These are phyloP conservation scores for Limnephilus rhombicus DNA, from an alignment of 2,888 invertebrate genomes.

Conservation along the genomic window DNA sequence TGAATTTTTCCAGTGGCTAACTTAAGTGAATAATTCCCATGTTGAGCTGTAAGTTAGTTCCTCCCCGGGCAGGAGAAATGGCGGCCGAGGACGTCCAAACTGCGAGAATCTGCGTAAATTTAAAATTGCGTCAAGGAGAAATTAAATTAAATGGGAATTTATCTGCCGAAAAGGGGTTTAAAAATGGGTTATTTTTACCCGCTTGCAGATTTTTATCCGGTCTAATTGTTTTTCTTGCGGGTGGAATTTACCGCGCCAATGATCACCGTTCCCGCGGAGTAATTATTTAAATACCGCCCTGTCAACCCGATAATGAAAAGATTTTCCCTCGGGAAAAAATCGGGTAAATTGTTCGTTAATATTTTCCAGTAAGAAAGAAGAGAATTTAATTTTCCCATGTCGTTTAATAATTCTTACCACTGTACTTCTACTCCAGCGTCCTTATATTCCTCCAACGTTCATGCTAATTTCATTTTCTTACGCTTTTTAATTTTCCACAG, in stretches of 20 bases:
- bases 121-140: conserved; percentile 59
- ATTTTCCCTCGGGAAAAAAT: conserved; percentile 57
- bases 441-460: neutral
- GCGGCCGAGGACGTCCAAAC: conserved; percentile 37
- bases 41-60: conserved; percentile 35
- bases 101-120: conserved; percentile 58
- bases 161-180: conserved; percentile 63
- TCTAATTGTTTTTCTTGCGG: conserved; percentile 66
- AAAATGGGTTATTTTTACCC: conserved; percentile 65
- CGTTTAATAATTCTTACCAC: neutral
- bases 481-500: neutral
- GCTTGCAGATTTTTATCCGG: conserved; percentile 66
- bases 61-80: conserved; percentile 22
- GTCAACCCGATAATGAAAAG: conserved; percentile 65
- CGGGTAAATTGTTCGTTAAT: conserved; percentile 52
- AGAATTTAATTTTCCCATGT: conserved; percentile 46
- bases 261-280: conserved; percentile 62
- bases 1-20: conserved; percentile 5
- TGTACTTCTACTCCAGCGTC: neutral
- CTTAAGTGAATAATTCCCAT: conserved; percentile 11
- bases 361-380: conserved; percentile 41
- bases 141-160: conserved; percentile 63
- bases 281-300: conserved; percentile 66
- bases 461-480: neutral
- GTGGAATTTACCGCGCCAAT: conserved; percentile 65